Conservation (phyloP, 35 echinoderm and acorn worm species). For the Ptychodera flava region DNA sequence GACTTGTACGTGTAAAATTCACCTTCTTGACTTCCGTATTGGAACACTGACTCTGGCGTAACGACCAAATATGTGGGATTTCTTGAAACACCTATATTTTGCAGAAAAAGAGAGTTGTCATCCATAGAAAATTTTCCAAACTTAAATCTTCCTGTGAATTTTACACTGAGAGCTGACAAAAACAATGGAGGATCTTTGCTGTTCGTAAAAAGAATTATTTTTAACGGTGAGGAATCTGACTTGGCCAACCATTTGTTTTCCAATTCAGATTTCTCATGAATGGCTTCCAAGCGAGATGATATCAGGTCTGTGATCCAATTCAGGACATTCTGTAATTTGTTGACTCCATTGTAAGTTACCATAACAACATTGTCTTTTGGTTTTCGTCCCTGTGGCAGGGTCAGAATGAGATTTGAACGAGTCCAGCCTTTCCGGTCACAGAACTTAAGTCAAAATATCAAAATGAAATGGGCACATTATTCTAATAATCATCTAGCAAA, state of each 20-base stretch:
- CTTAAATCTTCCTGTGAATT: conserved; percentile 78
- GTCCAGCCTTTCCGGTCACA: conserved; percentile 70
- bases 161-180: conserved; percentile 74
- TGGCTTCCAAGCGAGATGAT: conserved; percentile 37
- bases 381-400: conserved; percentile 71
- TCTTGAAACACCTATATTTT: neutral
- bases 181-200: conserved; percentile 37
- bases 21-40: conserved; percentile 53
- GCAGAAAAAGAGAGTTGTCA: neutral
- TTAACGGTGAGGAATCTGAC: conserved; percentile 24
- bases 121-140: conserved; percentile 47
- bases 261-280: conserved; percentile 11
- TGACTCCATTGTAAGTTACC: conserved; percentile 36
- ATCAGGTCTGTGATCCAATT: conserved; percentile 70
- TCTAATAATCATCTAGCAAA: no score
- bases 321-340: conserved; percentile 37
- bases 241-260: conserved; percentile 35
- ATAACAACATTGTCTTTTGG: conserved; percentile 79
- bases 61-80: conserved; percentile 46
- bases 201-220: conserved; percentile 49
- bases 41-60: conserved; percentile 44
- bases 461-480: no score
- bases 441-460: conserved; percentile 44
- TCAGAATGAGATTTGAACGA: conserved; percentile 56
- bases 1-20: conserved; percentile 58